Percentiles rank a stretch among this genome's conserved stretches.
These are phyloP conservation scores for Sminthurides bifidus DNA, from an alignment of 1,140 invertebrate genomes.

Conservation along the genomic window DNA sequence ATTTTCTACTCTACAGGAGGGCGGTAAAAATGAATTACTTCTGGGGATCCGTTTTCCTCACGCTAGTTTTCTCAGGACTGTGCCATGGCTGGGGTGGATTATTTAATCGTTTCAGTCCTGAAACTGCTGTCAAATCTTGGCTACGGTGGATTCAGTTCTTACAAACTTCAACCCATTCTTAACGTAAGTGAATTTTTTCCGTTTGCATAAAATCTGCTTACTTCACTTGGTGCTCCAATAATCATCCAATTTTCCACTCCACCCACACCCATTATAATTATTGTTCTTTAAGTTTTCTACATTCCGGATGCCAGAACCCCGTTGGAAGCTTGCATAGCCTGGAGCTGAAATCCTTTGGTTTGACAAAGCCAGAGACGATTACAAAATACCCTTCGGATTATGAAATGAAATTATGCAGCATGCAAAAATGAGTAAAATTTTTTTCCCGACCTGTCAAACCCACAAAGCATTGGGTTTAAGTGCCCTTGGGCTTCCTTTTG, in stretches of 20 bases:
- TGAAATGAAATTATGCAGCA: no score
- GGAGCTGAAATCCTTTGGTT: background rate
- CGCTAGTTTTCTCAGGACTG: slow-evolving; percentile 13
- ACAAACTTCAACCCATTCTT: slow-evolving; percentile 41
- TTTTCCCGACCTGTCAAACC: no score
- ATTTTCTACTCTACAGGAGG: no score
- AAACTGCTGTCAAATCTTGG: slow-evolving; percentile 66
- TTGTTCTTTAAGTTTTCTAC: background rate
- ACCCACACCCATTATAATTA: background rate
- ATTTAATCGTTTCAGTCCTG: slow-evolving; percentile 71
- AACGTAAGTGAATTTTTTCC: slow-evolving; percentile 39
- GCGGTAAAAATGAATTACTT: slow-evolving; percentile 27
- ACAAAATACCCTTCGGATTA: no score
- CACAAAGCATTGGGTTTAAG: no score
- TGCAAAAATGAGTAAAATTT: no score
- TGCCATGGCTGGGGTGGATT: slow-evolving; percentile 53
- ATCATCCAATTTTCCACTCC: background rate
- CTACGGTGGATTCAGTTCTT: slow-evolving; percentile 51
- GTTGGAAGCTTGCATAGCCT: background rate
- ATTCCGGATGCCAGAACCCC: background rate
- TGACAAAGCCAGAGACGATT: background rate
- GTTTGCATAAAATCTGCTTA: background rate
- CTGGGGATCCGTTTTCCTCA: slow-evolving; percentile 11
- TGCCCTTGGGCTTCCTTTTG: no score
- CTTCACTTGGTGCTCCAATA: background rate